Conservation (phyloP, 1,140 invertebrate genomes). For the Drosophila persimilis region DNA sequence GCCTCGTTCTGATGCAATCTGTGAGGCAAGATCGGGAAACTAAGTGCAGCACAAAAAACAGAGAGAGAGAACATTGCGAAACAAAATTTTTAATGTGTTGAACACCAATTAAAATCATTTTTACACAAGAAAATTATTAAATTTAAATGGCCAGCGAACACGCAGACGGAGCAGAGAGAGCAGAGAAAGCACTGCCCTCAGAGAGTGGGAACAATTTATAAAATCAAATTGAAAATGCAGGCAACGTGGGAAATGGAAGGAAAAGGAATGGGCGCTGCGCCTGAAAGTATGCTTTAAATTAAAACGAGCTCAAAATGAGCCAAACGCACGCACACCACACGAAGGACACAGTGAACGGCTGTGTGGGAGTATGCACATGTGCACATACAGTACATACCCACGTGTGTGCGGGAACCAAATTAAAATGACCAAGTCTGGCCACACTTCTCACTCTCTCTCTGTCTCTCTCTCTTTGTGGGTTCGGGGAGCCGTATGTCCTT, state of each 20-base stretch:
- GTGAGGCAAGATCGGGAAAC: too few species aligned
- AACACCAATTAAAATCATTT: slow-evolving; percentile 70
- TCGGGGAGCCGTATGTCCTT: not conserved
- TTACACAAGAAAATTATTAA: slow-evolving; percentile 69
- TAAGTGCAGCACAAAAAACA: not conserved
- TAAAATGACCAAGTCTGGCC: not conserved
- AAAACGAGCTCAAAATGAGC: slow-evolving; percentile 59
- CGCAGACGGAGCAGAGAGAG: slow-evolving; percentile 9
- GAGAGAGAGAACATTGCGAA: slow-evolving; percentile 39
- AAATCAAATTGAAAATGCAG: slow-evolving; percentile 52
- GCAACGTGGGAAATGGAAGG: slow-evolving; percentile 12
- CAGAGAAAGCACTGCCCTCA: not conserved
- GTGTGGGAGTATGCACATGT: slow-evolving; percentile 2
- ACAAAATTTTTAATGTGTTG: slow-evolving; percentile 69
- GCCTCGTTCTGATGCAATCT: slow-evolving; percentile 32
- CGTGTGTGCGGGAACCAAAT: not conserved
- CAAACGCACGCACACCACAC: slow-evolving; percentile 35
- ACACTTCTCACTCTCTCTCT: not conserved
- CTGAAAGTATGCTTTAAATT: slow-evolving; percentile 50
- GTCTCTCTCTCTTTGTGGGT: not conserved
- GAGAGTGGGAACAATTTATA: slow-evolving; percentile 20
- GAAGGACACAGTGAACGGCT: not conserved
- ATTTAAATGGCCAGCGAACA: slow-evolving; percentile 55
- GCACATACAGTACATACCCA: not conserved
- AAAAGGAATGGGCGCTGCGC: slow-evolving; percentile 17